phyloP scores from a whole-genome alignment of 2,113 vertebrate species.

The Lota lota region DNA sequence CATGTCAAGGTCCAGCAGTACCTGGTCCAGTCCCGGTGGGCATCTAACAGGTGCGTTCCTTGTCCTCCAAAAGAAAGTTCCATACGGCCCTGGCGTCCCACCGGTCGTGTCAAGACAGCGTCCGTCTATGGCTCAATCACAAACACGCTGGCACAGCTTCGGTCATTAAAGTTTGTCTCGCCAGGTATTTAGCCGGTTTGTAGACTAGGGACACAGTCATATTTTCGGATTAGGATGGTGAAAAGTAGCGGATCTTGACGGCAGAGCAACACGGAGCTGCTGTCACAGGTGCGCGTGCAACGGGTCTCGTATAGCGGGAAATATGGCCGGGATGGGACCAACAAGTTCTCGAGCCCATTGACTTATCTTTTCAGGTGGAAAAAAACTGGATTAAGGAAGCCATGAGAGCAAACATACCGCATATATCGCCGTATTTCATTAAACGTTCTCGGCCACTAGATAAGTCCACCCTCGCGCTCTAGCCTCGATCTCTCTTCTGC shows the following conservation, averaged over 20 bases:
- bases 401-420: not conserved
- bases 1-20: slow-evolving; percentile 45
- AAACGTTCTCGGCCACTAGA: no score
- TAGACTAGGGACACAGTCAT: no score
- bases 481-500: no score
- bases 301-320: slow-evolving; percentile 20
- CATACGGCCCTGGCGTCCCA: slow-evolving; percentile 51
- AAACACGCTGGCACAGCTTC: no score
- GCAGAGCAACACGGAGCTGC: not conserved
- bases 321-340: slow-evolving; percentile 27
- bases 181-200: no score
- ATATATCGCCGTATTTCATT: no score
- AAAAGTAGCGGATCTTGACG: no score
- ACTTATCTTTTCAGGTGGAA: not conserved
- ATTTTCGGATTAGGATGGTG: not conserved
- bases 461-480: no score
- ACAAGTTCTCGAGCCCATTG: slow-evolving; percentile 47
- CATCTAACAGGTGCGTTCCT: slow-evolving; percentile 54
- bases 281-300: slow-evolving; percentile 38
- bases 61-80: slow-evolving; percentile 12
- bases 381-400: no score
- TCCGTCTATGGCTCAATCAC: no score
- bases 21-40: slow-evolving; percentile 56
- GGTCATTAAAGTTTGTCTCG: no score
- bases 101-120: not conserved